These are phyloP conservation scores for Sphaerophoria rueppellii DNA, from an alignment of 2,888 invertebrate genomes.

Conservation along the genomic window DNA sequence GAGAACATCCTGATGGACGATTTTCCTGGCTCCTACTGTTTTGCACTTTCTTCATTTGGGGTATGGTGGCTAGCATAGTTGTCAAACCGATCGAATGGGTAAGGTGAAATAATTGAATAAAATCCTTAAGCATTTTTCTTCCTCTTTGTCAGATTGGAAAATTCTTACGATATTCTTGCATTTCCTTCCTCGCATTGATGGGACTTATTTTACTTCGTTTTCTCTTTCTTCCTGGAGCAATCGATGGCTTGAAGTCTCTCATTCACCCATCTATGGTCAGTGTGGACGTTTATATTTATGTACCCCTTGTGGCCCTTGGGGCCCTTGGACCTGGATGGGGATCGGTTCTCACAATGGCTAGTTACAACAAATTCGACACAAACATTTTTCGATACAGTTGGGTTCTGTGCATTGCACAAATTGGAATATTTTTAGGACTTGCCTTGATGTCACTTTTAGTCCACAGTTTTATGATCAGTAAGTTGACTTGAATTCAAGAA, in stretches of 20 bases:
- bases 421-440: constrained; percentile 82
- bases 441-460: constrained; percentile 77
- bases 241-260: background rate
- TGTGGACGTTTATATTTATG: background rate
- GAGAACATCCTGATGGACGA: background rate
- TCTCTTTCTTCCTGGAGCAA: constrained; percentile 43
- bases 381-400: constrained; percentile 84
- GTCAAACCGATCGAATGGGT: constrained; percentile 37
- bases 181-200: constrained; percentile 76
- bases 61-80: constrained; percentile 22
- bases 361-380: constrained; percentile 85
- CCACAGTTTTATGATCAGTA: constrained; percentile 76
- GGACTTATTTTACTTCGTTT: constrained; percentile 70
- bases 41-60: constrained; percentile 51
- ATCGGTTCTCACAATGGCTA: constrained; percentile 61
- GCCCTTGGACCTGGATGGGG: constrained; percentile 70
- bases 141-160: constrained; percentile 77
- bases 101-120: background rate
- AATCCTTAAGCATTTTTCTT: background rate
- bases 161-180: constrained; percentile 77
- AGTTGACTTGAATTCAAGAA: background rate
- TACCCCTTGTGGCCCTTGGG: constrained; percentile 64
- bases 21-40: constrained; percentile 70
- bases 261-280: background rate
- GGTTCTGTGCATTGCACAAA: constrained; percentile 77